Percentiles rank a stretch among this genome's conserved stretches.
Evolutionary conservation across 1,140 invertebrate genomes (phyloP).

Genomic region (Panagrolaimus sp.): DNA sequence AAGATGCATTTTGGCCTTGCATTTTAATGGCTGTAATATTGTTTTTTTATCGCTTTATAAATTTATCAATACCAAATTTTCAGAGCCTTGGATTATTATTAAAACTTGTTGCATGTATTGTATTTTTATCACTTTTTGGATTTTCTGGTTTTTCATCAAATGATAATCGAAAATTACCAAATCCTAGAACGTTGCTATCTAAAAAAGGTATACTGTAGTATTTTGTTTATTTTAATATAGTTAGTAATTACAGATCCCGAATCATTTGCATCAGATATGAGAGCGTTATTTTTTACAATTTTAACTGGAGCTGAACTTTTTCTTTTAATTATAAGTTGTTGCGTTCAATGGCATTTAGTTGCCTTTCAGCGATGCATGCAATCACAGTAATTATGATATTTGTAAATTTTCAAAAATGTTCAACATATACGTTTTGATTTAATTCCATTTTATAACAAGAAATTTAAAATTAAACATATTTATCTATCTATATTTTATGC

Average conservation of each 20-base stretch:
- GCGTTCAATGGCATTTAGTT: constrained; percentile 10
- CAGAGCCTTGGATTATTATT: constrained; percentile 1
- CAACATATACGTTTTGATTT: too few species aligned
- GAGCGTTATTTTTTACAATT: constrained; percentile 5
- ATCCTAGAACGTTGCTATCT: not conserved
- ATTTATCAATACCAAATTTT: not conserved
- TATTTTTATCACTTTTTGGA: constrained; percentile 7
- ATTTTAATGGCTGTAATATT: constrained; percentile 9
- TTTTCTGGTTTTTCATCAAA: not conserved
- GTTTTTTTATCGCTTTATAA: not conserved
- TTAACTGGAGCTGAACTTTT: not conserved
- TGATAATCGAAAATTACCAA: not conserved
- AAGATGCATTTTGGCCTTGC: constrained; percentile 6
- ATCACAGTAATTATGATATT: not conserved
- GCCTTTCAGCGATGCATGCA: not conserved
- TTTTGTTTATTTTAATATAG: not conserved
- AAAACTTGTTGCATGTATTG: constrained; percentile 7
- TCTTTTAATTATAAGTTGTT: not conserved
- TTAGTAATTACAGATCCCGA: not conserved
- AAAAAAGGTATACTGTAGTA: not conserved
- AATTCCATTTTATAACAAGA: too few species aligned
- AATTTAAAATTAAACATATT: too few species aligned
- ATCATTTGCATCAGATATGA: not conserved
- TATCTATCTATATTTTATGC: too few species aligned
- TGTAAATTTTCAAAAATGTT: too few species aligned